Evolutionary conservation across 1,140 invertebrate genomes (phyloP).

Genomic region (Trinorchestia longiramus): DNA sequence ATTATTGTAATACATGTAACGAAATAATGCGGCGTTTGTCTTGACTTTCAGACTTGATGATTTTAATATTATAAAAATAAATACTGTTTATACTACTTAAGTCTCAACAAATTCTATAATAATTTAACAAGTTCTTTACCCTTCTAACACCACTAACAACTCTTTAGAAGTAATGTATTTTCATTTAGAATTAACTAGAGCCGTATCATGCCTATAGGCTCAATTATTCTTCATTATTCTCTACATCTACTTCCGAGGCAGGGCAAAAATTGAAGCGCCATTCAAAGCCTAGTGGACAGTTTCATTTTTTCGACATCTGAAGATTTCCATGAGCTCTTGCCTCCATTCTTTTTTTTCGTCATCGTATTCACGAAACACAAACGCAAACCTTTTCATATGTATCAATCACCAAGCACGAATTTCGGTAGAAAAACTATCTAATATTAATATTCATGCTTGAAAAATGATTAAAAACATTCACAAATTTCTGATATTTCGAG

Average conservation of each 20-base stretch:
- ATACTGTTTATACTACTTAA: not conserved
- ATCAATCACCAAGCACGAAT: not conserved
- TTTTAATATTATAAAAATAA: not conserved
- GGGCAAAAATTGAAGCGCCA: not conserved
- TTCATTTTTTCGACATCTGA: not conserved
- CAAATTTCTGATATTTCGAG: not conserved
- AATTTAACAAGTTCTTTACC: not conserved
- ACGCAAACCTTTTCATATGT: not conserved
- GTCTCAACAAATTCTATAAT: not conserved
- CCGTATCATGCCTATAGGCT: too few species aligned
- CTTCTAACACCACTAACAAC: not conserved
- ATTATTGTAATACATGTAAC: too few species aligned
- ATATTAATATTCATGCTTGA: not conserved
- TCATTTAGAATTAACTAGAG: not conserved
- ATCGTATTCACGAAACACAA: not conserved
- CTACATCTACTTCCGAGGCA: not conserved
- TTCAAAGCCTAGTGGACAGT: not conserved
- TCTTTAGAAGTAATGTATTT: not conserved
- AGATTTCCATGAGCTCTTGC: constrained; percentile 1
- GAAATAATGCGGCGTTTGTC: too few species aligned
- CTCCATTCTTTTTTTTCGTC: not conserved
- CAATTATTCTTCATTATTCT: not conserved
- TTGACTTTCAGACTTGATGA: too few species aligned
- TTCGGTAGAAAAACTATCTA: not conserved
- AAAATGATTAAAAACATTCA: not conserved